Percentiles rank a stretch among this genome's conserved stretches.
phyloP scores from a whole-genome alignment of 2,888 invertebrate species.

The Hyposoter didymator region DNA sequence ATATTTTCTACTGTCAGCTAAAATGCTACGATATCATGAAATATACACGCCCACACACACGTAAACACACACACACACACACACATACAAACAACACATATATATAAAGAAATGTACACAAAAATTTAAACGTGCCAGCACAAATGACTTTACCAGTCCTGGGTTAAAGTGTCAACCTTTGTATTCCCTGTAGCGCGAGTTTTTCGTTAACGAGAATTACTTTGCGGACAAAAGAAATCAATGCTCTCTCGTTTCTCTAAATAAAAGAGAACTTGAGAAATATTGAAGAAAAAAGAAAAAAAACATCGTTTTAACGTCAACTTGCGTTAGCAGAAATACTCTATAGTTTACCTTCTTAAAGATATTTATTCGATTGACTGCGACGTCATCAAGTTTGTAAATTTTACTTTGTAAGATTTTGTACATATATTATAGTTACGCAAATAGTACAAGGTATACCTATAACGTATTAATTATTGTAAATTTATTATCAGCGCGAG shows the following conservation, averaged over 20 bases:
- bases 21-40: constrained; percentile 64
- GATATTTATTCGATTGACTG: constrained; percentile 80
- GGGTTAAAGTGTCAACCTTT: constrained; percentile 70
- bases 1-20: constrained; percentile 70
- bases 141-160: constrained; percentile 68
- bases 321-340: constrained; percentile 49
- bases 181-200: constrained; percentile 64
- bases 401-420: constrained; percentile 85
- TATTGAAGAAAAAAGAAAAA: not conserved
- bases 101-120: constrained; percentile 4
- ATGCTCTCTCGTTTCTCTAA: not conserved
- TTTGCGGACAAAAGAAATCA: constrained; percentile 43
- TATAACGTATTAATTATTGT: constrained; percentile 70
- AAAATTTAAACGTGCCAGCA: constrained; percentile 58
- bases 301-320: constrained; percentile 15
- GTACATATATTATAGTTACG: constrained; percentile 83
- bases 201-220: constrained; percentile 48
- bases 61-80: not conserved
- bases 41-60: not conserved
- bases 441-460: constrained; percentile 75
- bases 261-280: constrained; percentile 3
- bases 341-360: constrained; percentile 67
- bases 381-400: constrained; percentile 83
- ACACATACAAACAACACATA: not conserved
- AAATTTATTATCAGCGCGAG: constrained; percentile 65